Base-by-base conservation (phyloP, 2,888 invertebrate species). In the Phymatocera aterrima region DNA sequence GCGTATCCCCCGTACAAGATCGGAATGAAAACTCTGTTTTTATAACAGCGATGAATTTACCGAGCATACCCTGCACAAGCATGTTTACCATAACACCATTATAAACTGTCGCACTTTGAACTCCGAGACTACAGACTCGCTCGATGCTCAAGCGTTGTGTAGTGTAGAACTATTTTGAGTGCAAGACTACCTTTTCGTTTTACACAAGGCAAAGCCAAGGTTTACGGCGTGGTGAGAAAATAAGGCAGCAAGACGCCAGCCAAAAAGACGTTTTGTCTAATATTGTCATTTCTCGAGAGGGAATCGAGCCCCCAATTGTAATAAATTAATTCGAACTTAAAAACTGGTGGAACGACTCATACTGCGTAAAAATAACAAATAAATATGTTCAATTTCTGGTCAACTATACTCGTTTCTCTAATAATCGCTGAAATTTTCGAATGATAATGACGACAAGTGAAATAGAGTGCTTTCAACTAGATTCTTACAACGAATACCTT, bases 161-260 rank as follows among this genome's bases (percentile, higher is more conserved):
- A n/a, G 37, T 21, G 28, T 61, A 34, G 15, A 46, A 70, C 54
- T 70, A 78, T 78, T 78, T 78, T 70, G 34, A 70, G 78, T 70
- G 18, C 31, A 48, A 28, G 21, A n/a, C 34, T 46, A 57, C 21
- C 60, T 68, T 54, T 54, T 78, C 40, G 40, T 70, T 78, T 78
- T 68, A 54, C 40, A 34, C 51, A 28, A 10, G 57, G 46, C 46
- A 78, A 78, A 78, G 70, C 78, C 78, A 78, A 78, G 78, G 78
- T 78, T 65, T 75, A 75, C 48, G 70, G 34, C 48, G 18, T 46
- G 15, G 43, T 12, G 24, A n/a, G 21, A 68, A 43, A 40, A 40
- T 40, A 28, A 43, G 21, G 24, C 31, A 24, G 0, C 65, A 28
- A n/a, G n/a, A 57, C 57, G 37, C 18, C 8, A 21, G 18, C 31